phyloP scores from a whole-genome alignment of 1,140 invertebrate genomes.

The Pseudomyrmex sp. region DNA sequence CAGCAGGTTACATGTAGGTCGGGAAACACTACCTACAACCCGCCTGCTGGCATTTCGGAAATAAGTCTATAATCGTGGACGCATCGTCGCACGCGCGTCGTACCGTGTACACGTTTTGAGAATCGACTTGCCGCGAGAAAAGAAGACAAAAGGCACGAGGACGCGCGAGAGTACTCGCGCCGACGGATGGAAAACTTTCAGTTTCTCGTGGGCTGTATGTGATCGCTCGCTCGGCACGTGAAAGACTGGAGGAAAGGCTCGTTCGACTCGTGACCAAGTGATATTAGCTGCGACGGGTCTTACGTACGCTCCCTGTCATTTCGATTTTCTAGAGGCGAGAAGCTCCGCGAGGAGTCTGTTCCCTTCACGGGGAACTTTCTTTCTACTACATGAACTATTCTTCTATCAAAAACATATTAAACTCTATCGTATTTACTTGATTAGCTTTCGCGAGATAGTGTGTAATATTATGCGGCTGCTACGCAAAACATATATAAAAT shows the following conservation, averaged over 20 bases:
- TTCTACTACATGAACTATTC: no score
- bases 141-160: neutral
- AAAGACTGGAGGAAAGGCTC: constrained; percentile 81
- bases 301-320: constrained; percentile 75
- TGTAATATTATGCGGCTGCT: no score
- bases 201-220: neutral
- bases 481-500: no score
- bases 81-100: constrained; percentile 7
- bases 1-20: neutral
- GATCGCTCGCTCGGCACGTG: constrained; percentile 76
- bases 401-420: no score
- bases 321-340: constrained; percentile 68
- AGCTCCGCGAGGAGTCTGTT: constrained; percentile 53
- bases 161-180: constrained; percentile 5
- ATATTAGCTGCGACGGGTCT: constrained; percentile 54
- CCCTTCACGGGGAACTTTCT: constrained; percentile 63
- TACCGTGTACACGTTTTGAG: neutral
- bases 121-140: neutral
- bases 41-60: constrained; percentile 9
- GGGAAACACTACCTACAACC: neutral
- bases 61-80: constrained; percentile 20
- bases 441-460: no score
- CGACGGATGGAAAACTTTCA: constrained; percentile 68
- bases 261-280: constrained; percentile 62
- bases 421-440: no score